Evolutionary conservation across 2,797 vertebrate genomes (phyloP).

Genomic region (Sebastes hubbsi): DNA sequence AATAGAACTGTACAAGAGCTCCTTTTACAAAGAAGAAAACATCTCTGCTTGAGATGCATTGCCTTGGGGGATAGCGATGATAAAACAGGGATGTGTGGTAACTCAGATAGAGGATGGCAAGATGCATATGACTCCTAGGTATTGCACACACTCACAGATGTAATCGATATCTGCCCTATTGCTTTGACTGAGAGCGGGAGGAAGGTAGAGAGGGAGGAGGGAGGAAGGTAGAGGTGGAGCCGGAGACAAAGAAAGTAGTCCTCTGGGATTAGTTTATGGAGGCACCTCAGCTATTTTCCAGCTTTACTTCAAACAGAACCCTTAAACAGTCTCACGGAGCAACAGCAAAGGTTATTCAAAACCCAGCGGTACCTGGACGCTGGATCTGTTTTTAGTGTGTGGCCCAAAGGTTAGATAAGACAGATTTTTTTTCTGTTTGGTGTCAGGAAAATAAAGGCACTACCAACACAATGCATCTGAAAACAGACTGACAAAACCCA

Average conservation of each 20-base stretch:
- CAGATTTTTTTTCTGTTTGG: slow-evolving; percentile 27
- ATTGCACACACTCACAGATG: slow-evolving; percentile 43
- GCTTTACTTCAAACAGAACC: slow-evolving; percentile 62
- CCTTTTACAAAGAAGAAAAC: slow-evolving; percentile 16
- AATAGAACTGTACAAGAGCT: slow-evolving; percentile 2
- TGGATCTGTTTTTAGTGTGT: slow-evolving; percentile 59
- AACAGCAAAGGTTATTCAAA: slow-evolving; percentile 64
- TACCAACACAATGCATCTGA: slow-evolving; percentile 4
- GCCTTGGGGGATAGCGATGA: slow-evolving; percentile 50
- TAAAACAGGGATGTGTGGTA: slow-evolving; percentile 41
- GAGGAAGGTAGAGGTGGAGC: slow-evolving; percentile 49
- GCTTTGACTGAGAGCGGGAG: slow-evolving; percentile 46
- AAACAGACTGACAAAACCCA: neutral
- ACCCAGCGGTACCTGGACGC: slow-evolving; percentile 46
- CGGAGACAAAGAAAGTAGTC: slow-evolving; percentile 43
- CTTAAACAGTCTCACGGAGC: slow-evolving; percentile 42
- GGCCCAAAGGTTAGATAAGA: slow-evolving; percentile 52
- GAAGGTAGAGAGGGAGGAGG: slow-evolving; percentile 20
- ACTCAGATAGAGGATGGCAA: slow-evolving; percentile 26
- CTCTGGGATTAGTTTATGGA: slow-evolving; percentile 40
- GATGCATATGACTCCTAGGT: slow-evolving; percentile 55
- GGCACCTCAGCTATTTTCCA: slow-evolving; percentile 56
- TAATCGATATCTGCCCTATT: slow-evolving; percentile 70
- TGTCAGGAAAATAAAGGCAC: slow-evolving; percentile 23
- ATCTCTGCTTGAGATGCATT: slow-evolving; percentile 13